phyloP scores from a whole-genome alignment of 2,797 vertebrate species.

The Lerista edwardsae region DNA sequence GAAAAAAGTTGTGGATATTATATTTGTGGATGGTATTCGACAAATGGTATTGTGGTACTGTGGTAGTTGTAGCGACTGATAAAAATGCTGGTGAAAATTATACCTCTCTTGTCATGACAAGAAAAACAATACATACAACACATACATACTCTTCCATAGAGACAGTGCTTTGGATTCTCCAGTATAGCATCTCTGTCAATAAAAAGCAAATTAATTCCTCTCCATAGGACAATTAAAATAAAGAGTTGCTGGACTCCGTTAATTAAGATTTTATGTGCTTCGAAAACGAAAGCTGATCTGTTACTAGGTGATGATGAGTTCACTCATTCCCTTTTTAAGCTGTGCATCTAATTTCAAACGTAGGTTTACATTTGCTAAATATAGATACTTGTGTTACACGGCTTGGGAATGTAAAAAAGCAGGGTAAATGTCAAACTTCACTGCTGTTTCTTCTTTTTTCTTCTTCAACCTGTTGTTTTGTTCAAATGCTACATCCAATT shows the following conservation, averaged over 20 bases:
- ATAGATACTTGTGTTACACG: conserved; percentile 54
- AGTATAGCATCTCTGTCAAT: background rate
- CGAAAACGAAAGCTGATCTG: conserved; percentile 35
- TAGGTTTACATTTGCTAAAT: conserved; percentile 63
- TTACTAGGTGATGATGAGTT: conserved; percentile 51
- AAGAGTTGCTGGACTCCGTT: conserved; percentile 32
- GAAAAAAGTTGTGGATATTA: conserved; percentile 43
- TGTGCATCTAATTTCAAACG: conserved; percentile 50
- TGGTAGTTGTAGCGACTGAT: background rate
- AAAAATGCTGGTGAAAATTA: conserved; percentile 37
- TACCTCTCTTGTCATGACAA: conserved; percentile 33
- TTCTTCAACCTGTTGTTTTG: conserved; percentile 62
- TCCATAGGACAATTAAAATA: conserved; percentile 30
- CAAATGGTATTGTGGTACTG: too few relatives aligned
- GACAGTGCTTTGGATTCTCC: conserved; percentile 9
- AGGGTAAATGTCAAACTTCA: conserved; percentile 52
- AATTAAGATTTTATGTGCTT: conserved; percentile 21
- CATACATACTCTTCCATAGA: conserved; percentile 46
- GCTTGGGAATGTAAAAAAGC: conserved; percentile 49
- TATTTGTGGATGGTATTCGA: too few relatives aligned
- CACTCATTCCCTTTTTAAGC: conserved; percentile 41
- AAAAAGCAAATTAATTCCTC: conserved; percentile 22
- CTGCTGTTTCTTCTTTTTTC: conserved; percentile 40
- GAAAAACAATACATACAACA: conserved; percentile 42
- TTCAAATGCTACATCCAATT: conserved; percentile 50